Conservation (phyloP, 92 coral and sea anemone species). For the Siderastrea radians region DNA sequence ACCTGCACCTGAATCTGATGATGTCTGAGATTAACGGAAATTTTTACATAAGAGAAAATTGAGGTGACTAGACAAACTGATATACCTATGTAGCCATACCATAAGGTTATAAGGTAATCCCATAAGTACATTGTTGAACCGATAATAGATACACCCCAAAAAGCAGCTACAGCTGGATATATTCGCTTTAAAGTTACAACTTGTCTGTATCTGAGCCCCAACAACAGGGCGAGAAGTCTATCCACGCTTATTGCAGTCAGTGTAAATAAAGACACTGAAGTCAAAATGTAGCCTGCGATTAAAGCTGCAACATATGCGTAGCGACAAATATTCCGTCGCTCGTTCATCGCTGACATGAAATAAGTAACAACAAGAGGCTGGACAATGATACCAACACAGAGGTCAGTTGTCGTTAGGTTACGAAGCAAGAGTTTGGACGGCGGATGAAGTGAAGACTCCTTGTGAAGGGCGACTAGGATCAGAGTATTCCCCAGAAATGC, state of each 20-base stretch:
- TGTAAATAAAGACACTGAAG: background rate
- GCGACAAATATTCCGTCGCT: too few relatives aligned
- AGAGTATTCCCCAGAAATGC: too few relatives aligned
- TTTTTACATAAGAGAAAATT: background rate
- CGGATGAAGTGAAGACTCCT: background rate
- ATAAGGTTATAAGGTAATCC: background rate
- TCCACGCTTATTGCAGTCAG: slow-evolving; percentile 26
- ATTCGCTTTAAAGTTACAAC: slow-evolving; percentile 3
- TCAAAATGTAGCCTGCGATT: too few relatives aligned
- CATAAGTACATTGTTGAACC: background rate
- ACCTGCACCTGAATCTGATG: background rate
- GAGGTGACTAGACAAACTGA: background rate
- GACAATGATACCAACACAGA: background rate
- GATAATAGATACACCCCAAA: background rate
- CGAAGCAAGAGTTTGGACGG: background rate
- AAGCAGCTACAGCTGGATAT: background rate
- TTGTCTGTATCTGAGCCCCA: slow-evolving; percentile 13
- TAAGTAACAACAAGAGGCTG: background rate
- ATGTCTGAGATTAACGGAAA: background rate
- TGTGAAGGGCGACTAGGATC: background rate
- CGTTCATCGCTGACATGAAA: background rate
- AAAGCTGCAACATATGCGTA: too few relatives aligned
- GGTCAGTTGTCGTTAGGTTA: background rate
- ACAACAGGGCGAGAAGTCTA: background rate
- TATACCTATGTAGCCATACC: background rate